Evolutionary conservation across 2,113 vertebrate species (phyloP).

Genomic region (Megalops atlanticus): DNA sequence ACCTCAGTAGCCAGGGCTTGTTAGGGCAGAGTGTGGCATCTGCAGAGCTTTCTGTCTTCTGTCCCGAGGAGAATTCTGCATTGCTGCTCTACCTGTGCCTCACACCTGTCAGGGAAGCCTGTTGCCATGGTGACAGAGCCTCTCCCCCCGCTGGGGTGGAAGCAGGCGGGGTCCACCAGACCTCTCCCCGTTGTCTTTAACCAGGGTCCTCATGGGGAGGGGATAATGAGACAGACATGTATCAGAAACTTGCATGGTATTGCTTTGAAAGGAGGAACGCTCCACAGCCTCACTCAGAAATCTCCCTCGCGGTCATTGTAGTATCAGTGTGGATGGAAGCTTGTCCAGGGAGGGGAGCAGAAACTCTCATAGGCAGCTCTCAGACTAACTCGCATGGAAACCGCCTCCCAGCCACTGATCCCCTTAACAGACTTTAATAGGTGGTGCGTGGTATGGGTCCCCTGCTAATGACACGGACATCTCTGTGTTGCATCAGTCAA

Average conservation of each 20-base stretch:
- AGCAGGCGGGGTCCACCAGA: background rate
- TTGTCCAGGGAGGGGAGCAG: background rate
- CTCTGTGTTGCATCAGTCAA: background rate
- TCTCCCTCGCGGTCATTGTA: background rate
- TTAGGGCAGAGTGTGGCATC: background rate
- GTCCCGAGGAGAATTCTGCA: constrained; percentile 60
- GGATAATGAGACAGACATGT: constrained; percentile 7
- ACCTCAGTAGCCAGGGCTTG: constrained; percentile 55
- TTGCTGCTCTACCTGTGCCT: constrained; percentile 64
- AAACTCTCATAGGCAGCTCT: background rate
- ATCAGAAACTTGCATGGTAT: background rate
- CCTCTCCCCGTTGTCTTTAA: background rate
- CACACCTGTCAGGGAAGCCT: constrained; percentile 75
- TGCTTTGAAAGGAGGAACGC: background rate
- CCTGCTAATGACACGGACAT: constrained; percentile 7
- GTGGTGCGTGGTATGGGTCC: background rate
- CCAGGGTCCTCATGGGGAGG: background rate
- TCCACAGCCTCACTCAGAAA: background rate
- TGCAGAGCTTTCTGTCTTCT: constrained; percentile 46
- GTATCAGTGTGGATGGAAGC: background rate
- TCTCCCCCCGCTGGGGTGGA: background rate
- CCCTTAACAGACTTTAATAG: constrained; percentile 40
- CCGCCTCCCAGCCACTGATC: too few relatives aligned
- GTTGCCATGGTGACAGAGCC: constrained; percentile 70
- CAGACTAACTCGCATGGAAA: background rate